Evolutionary conservation across 1,140 invertebrate genomes (phyloP), one percentile per base, ranked within the genome.

Genomic region (Sycobia sp.): DNA sequence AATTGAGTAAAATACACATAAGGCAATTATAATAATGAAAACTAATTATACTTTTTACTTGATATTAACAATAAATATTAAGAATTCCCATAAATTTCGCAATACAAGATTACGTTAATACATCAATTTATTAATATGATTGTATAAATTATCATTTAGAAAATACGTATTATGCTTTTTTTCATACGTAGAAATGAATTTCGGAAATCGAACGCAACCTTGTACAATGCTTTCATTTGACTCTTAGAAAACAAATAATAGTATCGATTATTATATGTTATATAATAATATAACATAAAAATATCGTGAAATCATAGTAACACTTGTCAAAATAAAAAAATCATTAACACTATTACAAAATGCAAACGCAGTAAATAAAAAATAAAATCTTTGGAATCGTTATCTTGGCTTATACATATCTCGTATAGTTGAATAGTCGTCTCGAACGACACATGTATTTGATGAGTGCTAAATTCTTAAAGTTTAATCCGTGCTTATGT

Each of bases 11-110:
- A 76, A 78, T 76, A 76, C 72, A 75, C 69, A 74, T 49, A 73
- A 47, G 62, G 59, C 69, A 73, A 74, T 74, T 72, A 76, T 70
- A 73, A 74, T 72, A 68, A 71, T 67, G 74, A 77, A 79, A 78
- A 69, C 74, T 76, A 78, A 77, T 79, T 78, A 67, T 76, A 71
- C 70, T 70, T 74, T 74, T 75, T 79, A 69, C 61, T 62, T 77
- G 74, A n/a, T n/a, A n/a, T n/a, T n/a, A n/a, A n/a, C n/a, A n/a
- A n/a, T n/a, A n/a, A n/a, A n/a, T n/a, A n/a, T n/a, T n/a, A n/a
- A n/a, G n/a, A 41, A 32, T 46, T 25, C 32, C 39, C 3, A 39
- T 51, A 16, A 5, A 25, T 25, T 51, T 36, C n/a, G 11, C 20
- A 22, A 36, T 38, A 38, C 23, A 7, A 3, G 1, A 51, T 38